phyloP scores from a whole-genome alignment of 1,140 invertebrate species.

The Anastatus disparis region DNA sequence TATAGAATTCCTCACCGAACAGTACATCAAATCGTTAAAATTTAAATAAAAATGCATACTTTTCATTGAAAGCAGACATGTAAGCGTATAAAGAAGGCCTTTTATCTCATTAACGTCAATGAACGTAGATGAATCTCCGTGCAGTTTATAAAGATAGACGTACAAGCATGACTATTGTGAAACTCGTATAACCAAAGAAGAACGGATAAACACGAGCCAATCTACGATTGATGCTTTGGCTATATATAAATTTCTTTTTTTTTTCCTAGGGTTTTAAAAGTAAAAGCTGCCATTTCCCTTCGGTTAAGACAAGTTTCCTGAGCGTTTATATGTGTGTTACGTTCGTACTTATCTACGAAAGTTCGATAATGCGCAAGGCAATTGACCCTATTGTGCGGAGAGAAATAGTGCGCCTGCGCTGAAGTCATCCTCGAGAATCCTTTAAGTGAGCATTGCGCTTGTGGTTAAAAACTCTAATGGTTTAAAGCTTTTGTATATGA shows the following conservation, averaged over 20 bases:
- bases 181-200: too few species aligned
- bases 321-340: too few species aligned
- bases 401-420: too few species aligned
- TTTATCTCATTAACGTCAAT: constrained; percentile 28
- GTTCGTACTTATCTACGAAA: too few species aligned
- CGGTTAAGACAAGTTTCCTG: constrained; percentile 48
- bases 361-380: constrained; percentile 38
- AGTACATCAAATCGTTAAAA: background rate
- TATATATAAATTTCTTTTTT: too few species aligned
- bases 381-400: constrained; percentile 44
- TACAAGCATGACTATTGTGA: too few species aligned
- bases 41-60: background rate
- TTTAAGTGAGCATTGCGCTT: too few species aligned
- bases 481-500: too few species aligned
- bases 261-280: constrained; percentile 18
- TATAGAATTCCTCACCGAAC: background rate
- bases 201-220: background rate
- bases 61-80: background rate
- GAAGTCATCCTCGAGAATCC: too few species aligned
- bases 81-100: background rate
- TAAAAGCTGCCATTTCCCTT: constrained; percentile 42
- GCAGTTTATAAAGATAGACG: constrained; percentile 20
- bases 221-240: constrained; percentile 6
- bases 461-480: too few species aligned
- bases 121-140: constrained; percentile 19